Evolutionary conservation across 2,113 vertebrate species (phyloP), one percentile per base, ranked within the genome.

Genomic region (Talpa occidentalis): DNA sequence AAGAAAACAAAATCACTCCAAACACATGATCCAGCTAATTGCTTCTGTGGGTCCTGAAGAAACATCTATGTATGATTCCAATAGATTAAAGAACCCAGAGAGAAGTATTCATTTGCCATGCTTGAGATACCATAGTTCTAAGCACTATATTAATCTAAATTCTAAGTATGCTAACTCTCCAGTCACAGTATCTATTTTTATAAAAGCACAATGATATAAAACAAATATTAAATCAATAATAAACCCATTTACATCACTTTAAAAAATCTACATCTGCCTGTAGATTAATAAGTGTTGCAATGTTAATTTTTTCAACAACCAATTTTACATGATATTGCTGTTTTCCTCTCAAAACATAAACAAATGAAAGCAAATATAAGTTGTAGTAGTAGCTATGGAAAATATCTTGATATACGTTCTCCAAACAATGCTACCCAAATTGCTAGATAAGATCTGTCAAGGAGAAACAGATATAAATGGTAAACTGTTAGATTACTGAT

Each of bases 291-390:
- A 85, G 83, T 49, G 35, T 49, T 79, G 28, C 16, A 81, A 40
- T 91, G 66, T 54, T 87, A 22, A 9, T 86, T 77, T 94, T 91
- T 35, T 8, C 54, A 32, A 70, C 42, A 93, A 73, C 47, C 10
- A 37, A 64, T 88, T 90, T 21, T 90, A 56, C 52, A 78, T 64
- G 70, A 54, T 44, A 73, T 90, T 60, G 14, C 22, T 79, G 47
- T 90, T 94, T 87, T 60, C 2, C 56, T 62, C 10, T 73, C 8
- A 76, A 93, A 94, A 93, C 80, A 85, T 59, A 90, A 90, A 49
- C 5, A 77, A 91, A 54, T 82, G 24, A 95, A 95, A 94, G 22
- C 28, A 84, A 92, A 88, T 22, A 32, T 96, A 87, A 93, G 49
- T 84, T 92, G 30, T n/a, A 73, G 30, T 59, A 90, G 12, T 28